phyloP scores from a whole-genome alignment of 2,888 invertebrate species.

The Chironomus riparius region DNA sequence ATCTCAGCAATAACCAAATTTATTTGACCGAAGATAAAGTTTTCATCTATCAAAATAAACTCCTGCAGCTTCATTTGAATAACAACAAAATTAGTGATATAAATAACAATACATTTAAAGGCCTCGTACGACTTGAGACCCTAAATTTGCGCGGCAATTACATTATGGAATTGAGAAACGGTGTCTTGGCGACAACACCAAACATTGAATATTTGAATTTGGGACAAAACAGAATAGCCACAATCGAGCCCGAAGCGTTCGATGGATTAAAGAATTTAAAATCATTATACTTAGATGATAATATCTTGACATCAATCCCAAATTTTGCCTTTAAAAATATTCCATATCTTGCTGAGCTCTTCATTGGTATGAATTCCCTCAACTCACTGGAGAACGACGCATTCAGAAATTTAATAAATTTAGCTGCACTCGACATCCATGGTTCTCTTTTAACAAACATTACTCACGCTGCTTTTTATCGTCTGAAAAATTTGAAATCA shows the following conservation, averaged over 20 bases:
- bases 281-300: constrained; percentile 53
- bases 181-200: constrained; percentile 48
- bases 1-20: constrained; percentile 55
- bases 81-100: constrained; percentile 54
- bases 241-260: constrained; percentile 51
- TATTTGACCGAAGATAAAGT: constrained; percentile 51
- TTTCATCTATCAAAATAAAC: constrained; percentile 52
- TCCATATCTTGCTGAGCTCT: constrained; percentile 52
- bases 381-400: constrained; percentile 50
- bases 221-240: constrained; percentile 52
- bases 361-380: constrained; percentile 54
- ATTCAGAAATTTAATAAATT: constrained; percentile 49
- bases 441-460: constrained; percentile 51
- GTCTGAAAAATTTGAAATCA: constrained; percentile 46
- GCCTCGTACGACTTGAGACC: constrained; percentile 50
- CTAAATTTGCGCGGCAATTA: constrained; percentile 54
- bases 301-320: constrained; percentile 50
- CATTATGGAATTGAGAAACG: constrained; percentile 48
- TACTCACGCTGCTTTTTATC: constrained; percentile 49
- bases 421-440: constrained; percentile 50
- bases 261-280: constrained; percentile 49
- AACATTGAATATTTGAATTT: constrained; percentile 54
- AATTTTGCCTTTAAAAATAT: constrained; percentile 47
- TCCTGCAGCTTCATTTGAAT: constrained; percentile 52
- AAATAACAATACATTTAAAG: constrained; percentile 51